phyloP scores from a whole-genome alignment of 2,888 invertebrate genomes.

The Trachelus tabidus region DNA sequence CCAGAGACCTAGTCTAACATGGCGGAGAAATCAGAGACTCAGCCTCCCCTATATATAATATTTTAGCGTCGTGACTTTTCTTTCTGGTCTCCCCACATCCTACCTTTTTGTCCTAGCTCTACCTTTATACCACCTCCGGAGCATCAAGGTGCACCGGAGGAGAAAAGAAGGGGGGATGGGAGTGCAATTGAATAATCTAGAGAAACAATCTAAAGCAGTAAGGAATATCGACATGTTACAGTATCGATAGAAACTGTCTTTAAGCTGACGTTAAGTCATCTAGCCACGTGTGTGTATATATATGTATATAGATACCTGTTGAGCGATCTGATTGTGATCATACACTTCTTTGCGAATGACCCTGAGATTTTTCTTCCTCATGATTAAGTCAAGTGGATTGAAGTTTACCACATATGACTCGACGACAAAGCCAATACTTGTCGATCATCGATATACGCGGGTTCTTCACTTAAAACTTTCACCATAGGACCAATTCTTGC shows the following conservation, averaged over 20 bases:
- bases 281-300: background rate
- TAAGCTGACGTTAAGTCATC: background rate
- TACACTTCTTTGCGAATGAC: constrained; percentile 60
- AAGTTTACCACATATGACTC: background rate
- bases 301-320: constrained; percentile 40
- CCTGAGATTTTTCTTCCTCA: constrained; percentile 63
- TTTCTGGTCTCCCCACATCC: background rate
- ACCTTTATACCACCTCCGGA: background rate
- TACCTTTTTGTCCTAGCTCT: background rate
- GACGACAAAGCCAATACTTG: background rate
- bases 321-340: constrained; percentile 39
- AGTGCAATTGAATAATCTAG: background rate
- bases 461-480: background rate
- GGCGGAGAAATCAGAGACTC: background rate
- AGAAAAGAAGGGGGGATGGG: background rate
- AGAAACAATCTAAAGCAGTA: background rate
- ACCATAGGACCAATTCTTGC: background rate
- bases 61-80: background rate
- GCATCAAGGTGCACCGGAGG: background rate
- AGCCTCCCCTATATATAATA: background rate
- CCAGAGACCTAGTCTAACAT: background rate
- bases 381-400: constrained; percentile 23
- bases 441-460: constrained; percentile 2
- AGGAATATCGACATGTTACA: background rate
- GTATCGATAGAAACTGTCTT: background rate